Base-by-base conservation (phyloP, 2,888 invertebrate species). In the Brachypalpus laphriformis region DNA sequence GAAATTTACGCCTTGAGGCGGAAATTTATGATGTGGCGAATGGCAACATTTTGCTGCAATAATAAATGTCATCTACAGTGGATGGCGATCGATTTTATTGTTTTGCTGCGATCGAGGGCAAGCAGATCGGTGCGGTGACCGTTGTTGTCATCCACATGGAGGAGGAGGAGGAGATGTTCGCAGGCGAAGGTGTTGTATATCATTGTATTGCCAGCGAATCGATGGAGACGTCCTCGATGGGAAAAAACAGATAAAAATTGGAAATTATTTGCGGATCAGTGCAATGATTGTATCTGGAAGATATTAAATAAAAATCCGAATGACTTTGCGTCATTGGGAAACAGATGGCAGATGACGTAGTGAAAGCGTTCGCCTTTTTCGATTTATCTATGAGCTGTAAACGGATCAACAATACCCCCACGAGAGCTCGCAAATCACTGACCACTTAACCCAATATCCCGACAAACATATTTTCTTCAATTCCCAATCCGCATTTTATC, bases 21-120 rank as follows among this genome's bases (percentile, higher is more conserved):
- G 61, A 81, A 76, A 85, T 85, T 85, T 85, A 85, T 76, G 85
- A 85, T 85, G 85, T 85, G 85, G 81, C 85, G 85, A 85, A 85
- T 85, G 85, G 81, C 75, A 71, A 71, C 70, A 59, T 71, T 83
- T 65, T 65, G 75, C 59, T 76, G 81, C 85, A 85, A 85, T 81
- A 85, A 85, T 85, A 85, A 85, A 85, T 85, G 85, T 85, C 85
- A 85, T 85, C 81, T 75, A 28, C 70, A 31, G 22, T 71, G 85
- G 81, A 81, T 74, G 74, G 61, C 74, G 83, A 68, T 63, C 78
- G 66, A 68, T 78, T 66, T 82, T 65, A n/a, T 51, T 6, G 6
- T 5, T 5, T 2, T 7, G 16, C 47, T 49, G n/a, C 25, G 49
- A 72, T 80, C 57, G 56, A 51, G 63, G 68, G 14, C 66, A 77